Evolutionary conservation across 2,888 invertebrate genomes (phyloP).

Genomic region (Sericinus montela): DNA sequence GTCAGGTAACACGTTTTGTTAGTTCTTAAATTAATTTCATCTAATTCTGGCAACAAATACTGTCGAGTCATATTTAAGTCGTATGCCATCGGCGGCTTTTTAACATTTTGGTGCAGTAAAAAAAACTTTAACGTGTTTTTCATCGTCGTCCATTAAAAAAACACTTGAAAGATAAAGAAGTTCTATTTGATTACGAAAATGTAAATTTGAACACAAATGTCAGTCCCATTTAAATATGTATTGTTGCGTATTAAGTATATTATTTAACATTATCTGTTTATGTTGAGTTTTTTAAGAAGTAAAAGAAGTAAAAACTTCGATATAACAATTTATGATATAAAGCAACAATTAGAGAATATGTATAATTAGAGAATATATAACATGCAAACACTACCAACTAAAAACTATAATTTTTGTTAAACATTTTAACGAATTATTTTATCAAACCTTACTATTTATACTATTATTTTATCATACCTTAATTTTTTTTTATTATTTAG

Average conservation of each 20-base stretch:
- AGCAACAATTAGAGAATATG: too few relatives aligned
- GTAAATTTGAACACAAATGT: constrained; percentile 20
- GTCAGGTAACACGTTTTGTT: constrained; percentile 48
- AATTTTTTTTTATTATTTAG: too few relatives aligned
- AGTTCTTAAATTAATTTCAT: constrained; percentile 67
- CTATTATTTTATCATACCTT: too few relatives aligned
- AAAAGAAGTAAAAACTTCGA: too few relatives aligned
- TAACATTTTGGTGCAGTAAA: constrained; percentile 42
- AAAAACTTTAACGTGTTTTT: constrained; percentile 52
- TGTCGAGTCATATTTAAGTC: constrained; percentile 63
- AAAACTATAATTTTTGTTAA: too few relatives aligned
- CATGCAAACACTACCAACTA: too few relatives aligned
- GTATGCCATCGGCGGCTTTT: constrained; percentile 61
- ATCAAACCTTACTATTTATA: too few relatives aligned
- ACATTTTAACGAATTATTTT: too few relatives aligned
- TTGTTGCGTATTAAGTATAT: not conserved
- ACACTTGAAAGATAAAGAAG: constrained; percentile 67
- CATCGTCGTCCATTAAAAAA: constrained; percentile 63
- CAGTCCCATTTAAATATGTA: not conserved
- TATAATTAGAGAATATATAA: too few relatives aligned
- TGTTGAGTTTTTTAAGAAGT: too few relatives aligned
- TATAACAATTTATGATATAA: too few relatives aligned
- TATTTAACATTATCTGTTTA: too few relatives aligned
- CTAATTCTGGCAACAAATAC: constrained; percentile 54
- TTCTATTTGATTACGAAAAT: constrained; percentile 23